These are phyloP conservation scores for Neoseiulus cucumeris DNA, from an alignment of 1,140 invertebrate species.

Conservation along the genomic window DNA sequence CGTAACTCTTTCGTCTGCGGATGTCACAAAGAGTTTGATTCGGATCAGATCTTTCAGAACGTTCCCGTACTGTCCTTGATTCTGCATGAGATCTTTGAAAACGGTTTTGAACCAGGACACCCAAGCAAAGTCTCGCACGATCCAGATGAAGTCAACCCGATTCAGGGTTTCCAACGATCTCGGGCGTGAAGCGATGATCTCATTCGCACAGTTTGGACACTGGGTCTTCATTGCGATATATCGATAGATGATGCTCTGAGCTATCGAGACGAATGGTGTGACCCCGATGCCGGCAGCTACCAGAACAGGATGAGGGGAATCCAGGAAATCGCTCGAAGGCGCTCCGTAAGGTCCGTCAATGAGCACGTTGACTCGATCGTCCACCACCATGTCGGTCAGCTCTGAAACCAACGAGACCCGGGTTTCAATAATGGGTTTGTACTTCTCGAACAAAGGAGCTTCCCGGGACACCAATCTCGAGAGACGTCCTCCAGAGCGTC, in stretches of 20 bases:
- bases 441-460: not conserved
- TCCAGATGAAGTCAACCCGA: constrained; percentile 96
- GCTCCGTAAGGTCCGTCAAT: constrained; percentile 88
- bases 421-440: not conserved
- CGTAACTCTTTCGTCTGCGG: constrained; percentile 66
- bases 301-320: constrained; percentile 76
- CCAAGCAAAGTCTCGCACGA: constrained; percentile 82
- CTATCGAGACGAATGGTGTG: constrained; percentile 86
- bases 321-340: constrained; percentile 79
- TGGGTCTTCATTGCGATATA: constrained; percentile 61
- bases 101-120: constrained; percentile 96
- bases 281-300: constrained; percentile 91
- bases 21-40: constrained; percentile 96
- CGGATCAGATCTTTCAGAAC: constrained; percentile 71
- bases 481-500: not conserved
- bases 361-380: constrained; percentile 42
- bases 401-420: not conserved
- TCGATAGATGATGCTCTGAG: constrained; percentile 81
- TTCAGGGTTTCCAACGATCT: constrained; percentile 59
- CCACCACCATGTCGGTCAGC: not conserved
- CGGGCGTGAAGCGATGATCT: constrained; percentile 37
- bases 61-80: constrained; percentile 66
- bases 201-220: constrained; percentile 61
- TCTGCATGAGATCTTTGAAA: constrained; percentile 73
- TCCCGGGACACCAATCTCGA: not conserved